A percentile compares a stretch with the other conserved stretches of the same genome.
Conservation (phyloP, 23 tunicate genomes). For the Pegea sp. region DNA sequence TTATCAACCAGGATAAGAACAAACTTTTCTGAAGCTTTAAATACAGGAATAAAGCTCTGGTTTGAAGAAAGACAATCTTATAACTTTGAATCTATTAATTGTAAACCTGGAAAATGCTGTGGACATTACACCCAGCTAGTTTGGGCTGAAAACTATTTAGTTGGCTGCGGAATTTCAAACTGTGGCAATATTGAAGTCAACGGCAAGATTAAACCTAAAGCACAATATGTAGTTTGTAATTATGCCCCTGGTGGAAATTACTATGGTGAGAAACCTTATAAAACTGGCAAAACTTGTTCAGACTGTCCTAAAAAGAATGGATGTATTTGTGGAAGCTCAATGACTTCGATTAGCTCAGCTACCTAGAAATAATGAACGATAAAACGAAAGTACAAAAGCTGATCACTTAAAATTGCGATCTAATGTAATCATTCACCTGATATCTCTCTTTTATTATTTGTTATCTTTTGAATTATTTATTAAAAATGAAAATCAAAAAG, state of each 20-base stretch:
- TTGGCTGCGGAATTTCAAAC: conserved; percentile 22
- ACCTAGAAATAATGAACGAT: no score
- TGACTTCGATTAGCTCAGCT: no score
- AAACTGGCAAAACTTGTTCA: conserved; percentile 11
- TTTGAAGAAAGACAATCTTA: conserved; percentile 16
- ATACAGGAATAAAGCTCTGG: conserved; percentile 9
- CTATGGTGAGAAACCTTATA: conserved; percentile 15
- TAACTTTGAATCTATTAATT: conserved; percentile 9
- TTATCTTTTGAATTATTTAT: no score
- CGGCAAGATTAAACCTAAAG: conserved; percentile 5
- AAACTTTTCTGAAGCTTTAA: conserved; percentile 1
- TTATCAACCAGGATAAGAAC: conserved; percentile 1
- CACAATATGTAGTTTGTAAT: conserved; percentile 24
- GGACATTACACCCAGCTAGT: conserved; percentile 25
- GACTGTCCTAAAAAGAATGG: no score
- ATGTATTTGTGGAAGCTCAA: no score
- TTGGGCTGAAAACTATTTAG: conserved; percentile 26
- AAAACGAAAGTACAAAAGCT: no score
- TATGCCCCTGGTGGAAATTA: conserved; percentile 36
- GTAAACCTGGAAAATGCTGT: conserved; percentile 3
- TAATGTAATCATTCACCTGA: no score
- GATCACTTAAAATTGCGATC: no score
- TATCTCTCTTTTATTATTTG: no score
- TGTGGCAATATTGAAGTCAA: conserved; percentile 8
- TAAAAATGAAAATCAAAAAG: no score